phyloP scores from a whole-genome alignment of 2,888 invertebrate species.

The Ormia ochracea region DNA sequence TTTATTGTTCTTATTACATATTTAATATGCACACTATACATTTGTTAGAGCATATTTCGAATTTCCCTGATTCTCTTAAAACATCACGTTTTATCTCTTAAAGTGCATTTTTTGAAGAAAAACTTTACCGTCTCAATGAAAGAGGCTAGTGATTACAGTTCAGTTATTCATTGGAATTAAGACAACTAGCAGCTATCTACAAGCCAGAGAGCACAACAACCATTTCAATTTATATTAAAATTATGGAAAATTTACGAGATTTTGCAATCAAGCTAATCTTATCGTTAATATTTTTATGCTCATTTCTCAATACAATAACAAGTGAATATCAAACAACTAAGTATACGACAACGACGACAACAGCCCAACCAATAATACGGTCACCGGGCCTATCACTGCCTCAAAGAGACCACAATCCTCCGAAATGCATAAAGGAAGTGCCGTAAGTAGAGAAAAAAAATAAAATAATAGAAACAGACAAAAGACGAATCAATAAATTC shows the following conservation, averaged over 20 bases:
- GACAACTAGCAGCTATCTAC: slow-evolving; percentile 31
- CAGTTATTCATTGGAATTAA: slow-evolving; percentile 37
- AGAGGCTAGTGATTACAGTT: background rate
- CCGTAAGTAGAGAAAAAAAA: slow-evolving; percentile 68
- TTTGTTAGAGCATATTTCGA: too few relatives aligned
- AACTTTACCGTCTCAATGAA: background rate
- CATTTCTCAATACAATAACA: slow-evolving; percentile 59
- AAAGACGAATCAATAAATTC: background rate
- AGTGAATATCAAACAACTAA: slow-evolving; percentile 53
- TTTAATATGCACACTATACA: too few relatives aligned
- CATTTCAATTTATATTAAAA: slow-evolving; percentile 14
- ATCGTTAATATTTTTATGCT: slow-evolving; percentile 66
- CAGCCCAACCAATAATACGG: slow-evolving; percentile 68
- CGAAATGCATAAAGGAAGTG: slow-evolving; percentile 72
- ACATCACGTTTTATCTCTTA: slow-evolving; percentile 1
- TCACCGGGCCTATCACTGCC: slow-evolving; percentile 70
- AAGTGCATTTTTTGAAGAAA: background rate
- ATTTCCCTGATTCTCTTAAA: slow-evolving; percentile 43
- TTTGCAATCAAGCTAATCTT: slow-evolving; percentile 66
- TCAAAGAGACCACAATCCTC: slow-evolving; percentile 67
- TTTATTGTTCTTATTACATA: too few relatives aligned
- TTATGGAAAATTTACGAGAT: slow-evolving; percentile 67
- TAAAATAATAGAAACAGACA: background rate
- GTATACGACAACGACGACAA: slow-evolving; percentile 71
- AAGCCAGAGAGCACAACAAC: background rate